Evolutionary conservation across 2,113 vertebrate species (phyloP), one percentile per base, ranked within the genome.

Genomic region (Limanda limanda): DNA sequence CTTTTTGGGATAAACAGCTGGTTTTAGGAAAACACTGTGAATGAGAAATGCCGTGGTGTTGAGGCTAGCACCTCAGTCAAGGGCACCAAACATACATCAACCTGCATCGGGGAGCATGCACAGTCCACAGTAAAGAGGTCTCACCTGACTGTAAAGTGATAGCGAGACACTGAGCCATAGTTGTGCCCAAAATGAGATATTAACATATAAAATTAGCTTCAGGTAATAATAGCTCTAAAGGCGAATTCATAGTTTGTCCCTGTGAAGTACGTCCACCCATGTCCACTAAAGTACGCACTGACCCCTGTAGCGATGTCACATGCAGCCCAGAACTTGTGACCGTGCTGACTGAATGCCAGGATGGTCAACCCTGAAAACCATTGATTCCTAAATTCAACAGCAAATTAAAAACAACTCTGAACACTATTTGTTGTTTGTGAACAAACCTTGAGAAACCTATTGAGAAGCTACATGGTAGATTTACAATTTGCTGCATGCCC

Each of bases 401-500:
- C 11, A 68, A 64, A 65, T 71, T 68, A 42, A 59, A 2, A 8
- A 42, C 42, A 63, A 57, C 48, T 67, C 25, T 68, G 52, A 62
- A 37, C 27, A 45, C 27, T 63, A 62, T 73, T 78, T 78, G 25
- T 76, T 56, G 66, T 76, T 73, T 78, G 60, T 68, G 15, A 48
- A 48, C 47, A 81, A 81, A 83, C 69, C 55, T 78, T 71, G 52
- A 73, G 21, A n/a, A n/a, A n/a, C n/a, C 60, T 48, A 40, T 65
- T 61, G 71, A 64, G 68, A 60, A 42, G 31, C 73, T 20, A 42
- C 37, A 74, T 21, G 54, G 21, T 23, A 52, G 52, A 73, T 64
- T 66, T 64, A 73, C 2, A 9, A 66, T 80, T 65, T 10, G 12
- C 20, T 21, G 71, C 11, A 17, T 78, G 54, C 61, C 47, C 75